Conservation (phyloP, 2,888 invertebrate species). For the Junonia oenone region DNA sequence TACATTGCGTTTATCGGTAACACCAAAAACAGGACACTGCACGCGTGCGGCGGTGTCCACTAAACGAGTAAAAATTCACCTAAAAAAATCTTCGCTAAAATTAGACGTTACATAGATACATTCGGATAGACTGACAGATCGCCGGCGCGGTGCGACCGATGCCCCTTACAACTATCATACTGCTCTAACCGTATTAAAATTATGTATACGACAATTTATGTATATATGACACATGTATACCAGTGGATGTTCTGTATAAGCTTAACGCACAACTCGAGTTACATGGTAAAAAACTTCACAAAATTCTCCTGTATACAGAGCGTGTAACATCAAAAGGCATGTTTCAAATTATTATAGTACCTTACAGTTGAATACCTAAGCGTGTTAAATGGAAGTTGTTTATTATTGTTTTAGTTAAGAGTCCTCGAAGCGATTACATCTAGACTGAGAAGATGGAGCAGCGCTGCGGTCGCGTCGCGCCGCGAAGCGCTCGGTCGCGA, state of each 20-base stretch:
- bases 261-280: slow-evolving; percentile 3
- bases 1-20: slow-evolving; percentile 72
- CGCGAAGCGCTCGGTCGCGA: slow-evolving; percentile 8
- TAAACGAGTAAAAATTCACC: slow-evolving; percentile 74
- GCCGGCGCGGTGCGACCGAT: slow-evolving; percentile 25
- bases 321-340: slow-evolving; percentile 14
- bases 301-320: slow-evolving; percentile 13
- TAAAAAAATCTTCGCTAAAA: slow-evolving; percentile 68
- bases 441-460: slow-evolving; percentile 1
- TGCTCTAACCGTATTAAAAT: background rate
- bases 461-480: slow-evolving; percentile 11
- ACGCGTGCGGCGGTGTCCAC: slow-evolving; percentile 76
- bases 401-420: slow-evolving; percentile 15
- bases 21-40: slow-evolving; percentile 68
- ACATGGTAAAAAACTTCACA: slow-evolving; percentile 8
- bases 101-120: slow-evolving; percentile 59
- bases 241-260: background rate
- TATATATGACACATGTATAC: background rate
- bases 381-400: slow-evolving; percentile 18
- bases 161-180: slow-evolving; percentile 2
- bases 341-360: slow-evolving; percentile 11
- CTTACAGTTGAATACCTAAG: slow-evolving; percentile 15
- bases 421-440: slow-evolving; percentile 4
- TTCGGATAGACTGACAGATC: slow-evolving; percentile 49
- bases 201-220: background rate